phyloP scores from a whole-genome alignment of 2,888 invertebrate genomes.

The Eurytoma adleriae region DNA sequence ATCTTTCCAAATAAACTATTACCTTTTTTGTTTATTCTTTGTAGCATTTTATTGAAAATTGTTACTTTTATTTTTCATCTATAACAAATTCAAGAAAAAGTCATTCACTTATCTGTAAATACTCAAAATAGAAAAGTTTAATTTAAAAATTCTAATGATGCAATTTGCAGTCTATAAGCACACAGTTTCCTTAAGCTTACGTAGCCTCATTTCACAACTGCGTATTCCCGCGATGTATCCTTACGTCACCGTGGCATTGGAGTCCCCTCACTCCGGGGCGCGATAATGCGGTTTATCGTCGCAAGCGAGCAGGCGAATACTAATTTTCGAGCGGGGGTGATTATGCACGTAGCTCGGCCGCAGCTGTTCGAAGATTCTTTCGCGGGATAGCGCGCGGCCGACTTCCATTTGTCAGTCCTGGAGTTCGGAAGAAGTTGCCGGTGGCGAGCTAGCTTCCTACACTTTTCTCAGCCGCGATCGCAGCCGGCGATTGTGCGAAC shows the following conservation, averaged over 20 bases:
- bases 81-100: no score
- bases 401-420: slow-evolving; percentile 33
- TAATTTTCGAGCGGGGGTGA: slow-evolving; percentile 37
- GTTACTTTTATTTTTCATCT: no score
- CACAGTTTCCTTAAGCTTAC: no score
- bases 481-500: background rate
- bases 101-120: no score
- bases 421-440: slow-evolving; percentile 23
- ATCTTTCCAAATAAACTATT: no score
- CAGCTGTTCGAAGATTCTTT: slow-evolving; percentile 42
- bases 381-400: background rate
- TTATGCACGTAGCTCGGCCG: slow-evolving; percentile 21
- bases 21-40: no score
- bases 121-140: no score
- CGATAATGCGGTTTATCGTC: slow-evolving; percentile 37
- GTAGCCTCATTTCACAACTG: background rate
- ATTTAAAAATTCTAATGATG: no score
- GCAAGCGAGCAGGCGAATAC: slow-evolving; percentile 27
- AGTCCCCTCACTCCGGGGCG: background rate
- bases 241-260: background rate
- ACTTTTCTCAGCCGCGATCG: slow-evolving; percentile 9
- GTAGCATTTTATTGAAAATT: no score
- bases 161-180: no score
- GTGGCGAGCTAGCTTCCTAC: background rate
- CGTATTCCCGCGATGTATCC: slow-evolving; percentile 7